A percentile compares a stretch with the other conserved stretches of the same genome.
phyloP scores from a whole-genome alignment of 2,888 invertebrate genomes.

The Drosophila dives region DNA sequence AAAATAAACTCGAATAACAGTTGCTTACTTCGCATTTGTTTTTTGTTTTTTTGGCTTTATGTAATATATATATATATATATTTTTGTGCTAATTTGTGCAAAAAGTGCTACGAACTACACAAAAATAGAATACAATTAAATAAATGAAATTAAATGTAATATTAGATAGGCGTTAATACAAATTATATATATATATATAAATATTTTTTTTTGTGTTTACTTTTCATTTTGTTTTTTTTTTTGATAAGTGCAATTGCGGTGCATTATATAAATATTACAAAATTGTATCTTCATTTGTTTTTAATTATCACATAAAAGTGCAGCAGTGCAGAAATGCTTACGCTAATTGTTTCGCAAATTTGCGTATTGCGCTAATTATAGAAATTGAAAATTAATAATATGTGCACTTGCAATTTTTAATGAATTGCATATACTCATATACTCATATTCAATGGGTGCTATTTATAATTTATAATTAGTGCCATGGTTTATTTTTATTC shows the following conservation, averaged over 20 bases:
- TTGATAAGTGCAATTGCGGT: conserved; percentile 72
- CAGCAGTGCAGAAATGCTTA: conserved; percentile 67
- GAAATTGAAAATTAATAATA: conserved; percentile 47
- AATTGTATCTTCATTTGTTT: conserved; percentile 46
- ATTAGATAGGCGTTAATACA: conserved; percentile 56
- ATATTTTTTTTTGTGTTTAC: conserved; percentile 5
- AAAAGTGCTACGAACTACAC: conserved; percentile 46
- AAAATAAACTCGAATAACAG: conserved; percentile 19
- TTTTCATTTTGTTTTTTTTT: conserved; percentile 20
- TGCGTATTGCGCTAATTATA: conserved; percentile 32
- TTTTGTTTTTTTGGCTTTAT: conserved; percentile 17
- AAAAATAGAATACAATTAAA: conserved; percentile 28
- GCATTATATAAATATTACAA: conserved; percentile 54
- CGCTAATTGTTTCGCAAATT: conserved; percentile 70
- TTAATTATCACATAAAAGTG: conserved; percentile 77
- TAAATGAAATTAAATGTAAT: conserved; percentile 24
- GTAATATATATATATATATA: conserved; percentile 1
- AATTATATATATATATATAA: conserved; percentile 36
- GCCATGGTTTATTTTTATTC: conserved; percentile 26
- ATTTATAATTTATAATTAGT: conserved; percentile 25
- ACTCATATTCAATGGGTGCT: conserved; percentile 32
- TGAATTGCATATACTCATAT: conserved; percentile 24
- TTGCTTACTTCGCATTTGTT: conserved; percentile 26
- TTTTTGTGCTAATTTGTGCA: conserved; percentile 49
- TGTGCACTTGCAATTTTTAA: conserved; percentile 35